These are phyloP conservation scores for Struthidea cinerea DNA, from an alignment of 2,113 vertebrate species.

Conservation along the genomic window DNA sequence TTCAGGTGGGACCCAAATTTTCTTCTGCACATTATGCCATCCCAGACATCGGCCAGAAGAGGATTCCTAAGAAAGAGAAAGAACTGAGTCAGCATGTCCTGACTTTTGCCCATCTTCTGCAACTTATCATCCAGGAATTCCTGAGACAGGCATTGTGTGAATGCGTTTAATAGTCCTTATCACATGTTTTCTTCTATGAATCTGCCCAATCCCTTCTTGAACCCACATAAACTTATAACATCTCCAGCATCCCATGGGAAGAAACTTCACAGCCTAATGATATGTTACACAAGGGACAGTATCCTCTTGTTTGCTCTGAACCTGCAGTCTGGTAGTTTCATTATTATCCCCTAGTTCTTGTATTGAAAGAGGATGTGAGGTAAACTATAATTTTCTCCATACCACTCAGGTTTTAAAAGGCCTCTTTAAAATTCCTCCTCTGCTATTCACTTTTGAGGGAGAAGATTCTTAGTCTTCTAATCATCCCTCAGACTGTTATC, in stretches of 20 bases:
- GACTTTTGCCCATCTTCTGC: background rate
- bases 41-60: background rate
- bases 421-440: conserved; percentile 15
- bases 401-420: background rate
- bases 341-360: background rate
- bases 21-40: background rate
- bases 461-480: background rate
- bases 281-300: background rate
- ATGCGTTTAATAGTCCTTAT: background rate
- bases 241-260: background rate
- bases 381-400: background rate
- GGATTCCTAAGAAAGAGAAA: background rate
- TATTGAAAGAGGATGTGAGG: background rate
- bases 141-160: background rate
- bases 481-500: background rate
- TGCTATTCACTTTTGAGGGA: background rate
- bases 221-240: background rate
- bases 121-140: background rate
- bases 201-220: background rate
- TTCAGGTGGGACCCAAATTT: background rate
- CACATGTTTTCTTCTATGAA: background rate
- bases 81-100: background rate
- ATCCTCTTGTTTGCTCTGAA: background rate
- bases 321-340: background rate
- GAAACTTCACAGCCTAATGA: background rate